A percentile compares a stretch with the other conserved stretches of the same genome.
Evolutionary conservation across 2,113 vertebrate genomes (phyloP).

Genomic region (Corynorhinus townsendii): DNA sequence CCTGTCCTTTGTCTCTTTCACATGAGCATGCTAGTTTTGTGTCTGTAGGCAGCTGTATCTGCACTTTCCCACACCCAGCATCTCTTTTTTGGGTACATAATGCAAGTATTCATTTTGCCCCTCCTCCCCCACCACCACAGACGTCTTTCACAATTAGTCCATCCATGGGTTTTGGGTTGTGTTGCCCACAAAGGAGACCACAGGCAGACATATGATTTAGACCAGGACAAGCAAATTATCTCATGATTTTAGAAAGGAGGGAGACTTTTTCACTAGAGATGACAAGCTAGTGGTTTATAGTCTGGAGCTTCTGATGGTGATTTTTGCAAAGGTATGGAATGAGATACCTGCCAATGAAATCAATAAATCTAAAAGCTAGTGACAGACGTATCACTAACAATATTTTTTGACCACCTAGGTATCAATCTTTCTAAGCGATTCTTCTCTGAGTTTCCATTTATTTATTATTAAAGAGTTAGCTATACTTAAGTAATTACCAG

Average conservation of each 20-base stretch:
- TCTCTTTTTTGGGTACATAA: neutral
- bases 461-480: neutral
- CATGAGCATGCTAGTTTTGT: neutral
- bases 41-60: neutral
- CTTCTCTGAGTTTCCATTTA: neutral
- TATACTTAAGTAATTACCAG: neutral
- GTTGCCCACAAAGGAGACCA: neutral
- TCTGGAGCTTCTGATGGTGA: neutral
- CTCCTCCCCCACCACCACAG: rapidly evolving
- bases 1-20: neutral
- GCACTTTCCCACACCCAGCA: neutral
- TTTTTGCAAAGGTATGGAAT: neutral
- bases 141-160: neutral
- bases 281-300: neutral
- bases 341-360: neutral
- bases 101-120: neutral
- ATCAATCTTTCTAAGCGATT: neutral
- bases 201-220: neutral
- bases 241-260: neutral
- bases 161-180: neutral
- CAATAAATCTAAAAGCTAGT: neutral
- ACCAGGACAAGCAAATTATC: neutral
- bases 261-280: neutral
- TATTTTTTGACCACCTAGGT: neutral
- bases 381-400: neutral